These are phyloP conservation scores for Clanis bilineata DNA, from an alignment of 2,888 invertebrate species.

Conservation along the genomic window DNA sequence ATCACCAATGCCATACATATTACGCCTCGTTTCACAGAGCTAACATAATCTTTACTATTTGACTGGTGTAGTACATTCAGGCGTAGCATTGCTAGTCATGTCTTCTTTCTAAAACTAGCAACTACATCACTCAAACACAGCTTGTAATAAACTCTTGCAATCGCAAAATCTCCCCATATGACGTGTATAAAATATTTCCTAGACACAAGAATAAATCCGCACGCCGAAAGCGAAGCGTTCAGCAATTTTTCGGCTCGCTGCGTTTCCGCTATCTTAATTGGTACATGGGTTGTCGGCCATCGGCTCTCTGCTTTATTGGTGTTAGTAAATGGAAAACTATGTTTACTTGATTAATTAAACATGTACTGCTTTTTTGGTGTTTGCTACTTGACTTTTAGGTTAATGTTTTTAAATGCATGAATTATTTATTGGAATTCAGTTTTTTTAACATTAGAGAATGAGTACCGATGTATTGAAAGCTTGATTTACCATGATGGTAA, in stretches of 20 bases:
- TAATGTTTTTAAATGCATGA: too few species aligned
- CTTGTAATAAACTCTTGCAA: background rate
- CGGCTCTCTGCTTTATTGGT: background rate
- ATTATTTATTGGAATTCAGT: too few species aligned
- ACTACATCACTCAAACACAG: too few species aligned
- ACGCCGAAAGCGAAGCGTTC: slow-evolving; percentile 1
- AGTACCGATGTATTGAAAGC: too few species aligned
- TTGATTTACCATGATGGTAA: too few species aligned
- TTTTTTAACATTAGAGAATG: too few species aligned
- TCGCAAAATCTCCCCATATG: background rate
- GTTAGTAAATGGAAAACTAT: background rate
- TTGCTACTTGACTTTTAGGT: background rate
- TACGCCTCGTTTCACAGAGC: too few species aligned
- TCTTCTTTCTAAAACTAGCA: too few species aligned
- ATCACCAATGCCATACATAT: too few species aligned
- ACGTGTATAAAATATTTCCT: background rate
- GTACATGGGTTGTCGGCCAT: slow-evolving; percentile 10
- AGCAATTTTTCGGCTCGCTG: slow-evolving; percentile 28
- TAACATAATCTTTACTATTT: too few species aligned
- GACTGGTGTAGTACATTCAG: too few species aligned
- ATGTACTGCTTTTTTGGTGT: background rate
- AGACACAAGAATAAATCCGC: background rate
- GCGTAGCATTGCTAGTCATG: too few species aligned
- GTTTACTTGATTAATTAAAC: background rate
- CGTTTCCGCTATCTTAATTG: slow-evolving; percentile 12